A percentile compares a stretch with the other conserved stretches of the same genome.
phyloP scores from a whole-genome alignment of 2,113 vertebrate genomes.

The Rhineura floridana region DNA sequence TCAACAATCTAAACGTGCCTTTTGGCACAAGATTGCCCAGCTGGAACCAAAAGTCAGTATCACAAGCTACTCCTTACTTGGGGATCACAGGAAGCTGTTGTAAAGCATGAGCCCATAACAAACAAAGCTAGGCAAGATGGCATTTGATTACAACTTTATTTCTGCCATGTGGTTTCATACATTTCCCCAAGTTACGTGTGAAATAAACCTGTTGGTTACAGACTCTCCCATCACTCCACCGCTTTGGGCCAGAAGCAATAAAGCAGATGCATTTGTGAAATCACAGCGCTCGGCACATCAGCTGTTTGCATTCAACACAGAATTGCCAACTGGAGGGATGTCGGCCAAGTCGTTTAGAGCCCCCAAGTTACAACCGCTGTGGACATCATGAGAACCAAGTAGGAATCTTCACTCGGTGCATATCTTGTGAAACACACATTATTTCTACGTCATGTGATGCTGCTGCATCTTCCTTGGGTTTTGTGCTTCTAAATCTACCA shows the following conservation, averaged over 20 bases:
- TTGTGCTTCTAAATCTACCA: conserved; percentile 65
- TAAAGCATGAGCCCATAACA: not conserved
- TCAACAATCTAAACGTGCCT: too few species aligned
- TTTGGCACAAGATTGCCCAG: not conserved
- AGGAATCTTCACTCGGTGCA: not conserved
- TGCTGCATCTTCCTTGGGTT: not conserved
- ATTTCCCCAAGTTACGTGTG: not conserved
- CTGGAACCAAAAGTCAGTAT: too few species aligned
- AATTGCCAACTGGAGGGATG: rapidly evolving
- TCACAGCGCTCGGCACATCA: rapidly evolving
- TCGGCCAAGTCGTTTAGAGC: not conserved
- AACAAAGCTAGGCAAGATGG: not conserved
- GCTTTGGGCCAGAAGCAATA: not conserved
- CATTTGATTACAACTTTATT: conserved; percentile 17
- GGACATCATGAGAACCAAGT: not conserved
- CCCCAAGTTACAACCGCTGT: not conserved
- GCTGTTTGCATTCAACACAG: not conserved
- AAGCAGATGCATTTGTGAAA: not conserved
- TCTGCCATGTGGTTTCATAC: conserved; percentile 9
- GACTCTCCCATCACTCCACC: not conserved
- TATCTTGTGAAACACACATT: not conserved
- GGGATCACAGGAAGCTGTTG: not conserved
- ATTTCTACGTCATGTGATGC: rapidly evolving
- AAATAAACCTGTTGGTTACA: not conserved
- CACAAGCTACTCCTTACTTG: not conserved